A percentile compares a stretch with the other conserved stretches of the same genome.
Conservation (phyloP, 2,797 vertebrate species). For the Limosa lapponica region DNA sequence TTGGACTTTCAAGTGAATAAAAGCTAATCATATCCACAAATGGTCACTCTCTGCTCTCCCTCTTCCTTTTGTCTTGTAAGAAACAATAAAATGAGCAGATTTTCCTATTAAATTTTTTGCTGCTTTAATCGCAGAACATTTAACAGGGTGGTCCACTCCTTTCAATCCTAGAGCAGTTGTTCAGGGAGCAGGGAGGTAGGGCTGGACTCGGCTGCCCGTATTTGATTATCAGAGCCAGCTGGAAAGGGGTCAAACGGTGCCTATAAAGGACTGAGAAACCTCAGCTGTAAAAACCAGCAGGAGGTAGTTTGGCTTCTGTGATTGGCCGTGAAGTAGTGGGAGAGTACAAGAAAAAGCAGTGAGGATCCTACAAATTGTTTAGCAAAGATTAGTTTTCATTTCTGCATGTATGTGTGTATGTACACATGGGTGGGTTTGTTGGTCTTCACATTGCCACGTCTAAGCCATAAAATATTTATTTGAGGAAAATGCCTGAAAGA, state of each 20-base stretch:
- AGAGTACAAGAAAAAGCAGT: neutral
- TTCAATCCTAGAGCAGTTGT: neutral
- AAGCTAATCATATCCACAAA: neutral
- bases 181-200: neutral
- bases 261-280: constrained; percentile 44
- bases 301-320: constrained; percentile 13
- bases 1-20: neutral
- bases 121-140: neutral
- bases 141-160: constrained; percentile 49
- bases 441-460: fast-evolving
- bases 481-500: neutral
- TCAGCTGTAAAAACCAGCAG: constrained; percentile 22
- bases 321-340: neutral
- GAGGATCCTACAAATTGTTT: neutral
- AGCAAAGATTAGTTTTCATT: neutral
- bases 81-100: neutral
- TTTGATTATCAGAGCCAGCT: constrained; percentile 58
- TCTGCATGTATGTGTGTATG: neutral
- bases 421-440: fast-evolving
- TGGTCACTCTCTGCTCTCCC: neutral
- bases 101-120: neutral
- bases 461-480: neutral
- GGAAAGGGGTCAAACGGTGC: constrained; percentile 29
- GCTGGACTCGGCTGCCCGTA: neutral
- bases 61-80: neutral